A percentile compares a stretch with the other conserved stretches of the same genome.
Conservation (phyloP, 2,797 vertebrate species). For the Synaphobranchus kaupii region DNA sequence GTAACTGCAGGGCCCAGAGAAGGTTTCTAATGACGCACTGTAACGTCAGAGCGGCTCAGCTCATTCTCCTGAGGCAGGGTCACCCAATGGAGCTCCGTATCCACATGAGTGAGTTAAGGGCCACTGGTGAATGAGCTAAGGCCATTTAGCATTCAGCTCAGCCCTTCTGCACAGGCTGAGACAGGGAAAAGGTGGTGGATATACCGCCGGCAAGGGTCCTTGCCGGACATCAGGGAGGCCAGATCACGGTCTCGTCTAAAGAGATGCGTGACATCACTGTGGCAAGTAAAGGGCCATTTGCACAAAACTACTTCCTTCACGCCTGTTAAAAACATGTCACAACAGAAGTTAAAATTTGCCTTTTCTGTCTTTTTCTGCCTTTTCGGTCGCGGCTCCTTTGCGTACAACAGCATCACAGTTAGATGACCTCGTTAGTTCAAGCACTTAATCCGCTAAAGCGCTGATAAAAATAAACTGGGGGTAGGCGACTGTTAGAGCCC, state of each 20-base stretch:
- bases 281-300: not conserved
- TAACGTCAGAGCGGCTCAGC: not conserved
- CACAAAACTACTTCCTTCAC: not conserved
- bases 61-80: not conserved
- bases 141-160: not conserved
- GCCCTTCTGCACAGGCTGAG: not conserved
- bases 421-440: slow-evolving; percentile 79
- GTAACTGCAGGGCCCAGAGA: slow-evolving; percentile 6
- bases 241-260: not conserved
- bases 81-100: not conserved
- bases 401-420: slow-evolving; percentile 64
- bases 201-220: not conserved
- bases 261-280: not conserved
- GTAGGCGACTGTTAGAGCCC: slow-evolving; percentile 14
- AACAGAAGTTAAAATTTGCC: no score
- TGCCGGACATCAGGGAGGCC: not conserved
- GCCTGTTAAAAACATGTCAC: not conserved
- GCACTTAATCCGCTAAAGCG: slow-evolving; percentile 79
- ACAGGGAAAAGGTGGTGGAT: not conserved
- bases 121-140: not conserved
- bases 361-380: no score
- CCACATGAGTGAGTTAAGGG: not conserved
- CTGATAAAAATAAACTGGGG: slow-evolving; percentile 75
- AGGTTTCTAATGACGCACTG: not conserved
- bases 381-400: no score